Base-by-base conservation (phyloP, 92 coral and sea anemone species). In the Porites divaricata region DNA sequence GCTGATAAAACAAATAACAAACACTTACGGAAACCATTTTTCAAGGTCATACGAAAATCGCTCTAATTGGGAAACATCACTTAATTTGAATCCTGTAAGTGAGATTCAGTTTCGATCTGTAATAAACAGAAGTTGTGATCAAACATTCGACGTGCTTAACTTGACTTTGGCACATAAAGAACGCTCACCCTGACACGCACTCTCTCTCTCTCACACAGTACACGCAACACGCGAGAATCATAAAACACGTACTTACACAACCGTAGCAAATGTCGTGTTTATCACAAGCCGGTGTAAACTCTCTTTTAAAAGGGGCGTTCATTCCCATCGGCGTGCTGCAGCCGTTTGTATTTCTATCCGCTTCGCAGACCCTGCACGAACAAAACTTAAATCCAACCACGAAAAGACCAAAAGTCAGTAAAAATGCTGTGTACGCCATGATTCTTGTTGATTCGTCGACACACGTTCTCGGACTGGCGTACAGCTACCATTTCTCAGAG, bases 241-340 rank as follows among this genome's bases (percentile, higher is more conserved):
- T 45, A 54, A 75, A n/a, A 74, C 13, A n/a, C 24, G 63, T 25
- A 96, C 99, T 96, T 91, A 96, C 99, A 83, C 99, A 96, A 77
- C 99, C 99, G 61, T 96, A 96, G 73, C 99, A 96, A 62, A 96
- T 93, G 76, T 96, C 99, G 80, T 96, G 99, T 86, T 96, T 96
- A 84, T 96, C 92, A 72, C 99, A 96, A 9, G 99, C 94, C 50
- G 95, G 91, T 6, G 99, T 96, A 35, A 96, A 96, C 65, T 91
- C 89, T 20, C 89, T 58, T 68, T 96, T 95, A 77, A 89, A 96
- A 4, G 99, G 99, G 1, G 99, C 95, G 48, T 93, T 92, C 52
- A 96, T 91, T 73, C 99, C 99, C 57, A 96, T 83, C 25, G 99
- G 99, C 0, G 95, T 95, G 74, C 99, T 96, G 83, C 99, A 96